Percentiles rank a stretch among this genome's conserved stretches.
Conservation (phyloP, 2,797 vertebrate species). For the Rhinophrynus dorsalis region DNA sequence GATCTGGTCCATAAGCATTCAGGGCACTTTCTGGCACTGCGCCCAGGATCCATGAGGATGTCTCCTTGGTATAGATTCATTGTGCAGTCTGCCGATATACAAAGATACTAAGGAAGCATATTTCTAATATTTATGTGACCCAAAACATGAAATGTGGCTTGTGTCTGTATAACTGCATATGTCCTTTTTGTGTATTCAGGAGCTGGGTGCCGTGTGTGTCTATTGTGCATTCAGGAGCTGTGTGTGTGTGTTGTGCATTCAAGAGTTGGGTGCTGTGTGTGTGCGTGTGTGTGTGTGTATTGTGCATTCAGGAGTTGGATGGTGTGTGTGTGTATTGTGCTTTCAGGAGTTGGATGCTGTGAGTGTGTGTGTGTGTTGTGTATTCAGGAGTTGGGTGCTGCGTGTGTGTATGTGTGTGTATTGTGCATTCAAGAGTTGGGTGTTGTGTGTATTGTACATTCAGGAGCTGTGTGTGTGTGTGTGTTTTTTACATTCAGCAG, state of each 20-base stretch:
- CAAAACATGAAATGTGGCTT: background rate
- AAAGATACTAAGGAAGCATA: background rate
- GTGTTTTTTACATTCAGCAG: too few species aligned
- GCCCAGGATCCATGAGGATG: background rate
- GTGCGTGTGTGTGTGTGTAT: background rate
- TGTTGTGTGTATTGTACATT: background rate
- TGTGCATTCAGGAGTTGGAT: too few species aligned
- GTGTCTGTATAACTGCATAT: too few species aligned
- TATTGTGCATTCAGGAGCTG: background rate
- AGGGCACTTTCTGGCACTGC: slow-evolving; percentile 3
- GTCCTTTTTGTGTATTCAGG: background rate
- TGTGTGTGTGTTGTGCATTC: background rate
- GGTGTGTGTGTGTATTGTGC: too few species aligned
- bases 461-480: too few species aligned
- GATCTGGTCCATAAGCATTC: slow-evolving; percentile 22
- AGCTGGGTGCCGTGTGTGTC: background rate
- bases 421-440: background rate
- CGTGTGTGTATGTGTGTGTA: background rate
- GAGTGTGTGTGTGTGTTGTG: too few species aligned
- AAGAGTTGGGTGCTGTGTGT: too few species aligned
- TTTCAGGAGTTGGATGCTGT: too few species aligned
- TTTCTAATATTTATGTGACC: background rate
- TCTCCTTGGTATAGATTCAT: slow-evolving; percentile 19
- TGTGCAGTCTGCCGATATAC: background rate
- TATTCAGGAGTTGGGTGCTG: too few species aligned